Base-by-base conservation (phyloP, 2,797 vertebrate genomes). In the Moxostoma hubbsi region DNA sequence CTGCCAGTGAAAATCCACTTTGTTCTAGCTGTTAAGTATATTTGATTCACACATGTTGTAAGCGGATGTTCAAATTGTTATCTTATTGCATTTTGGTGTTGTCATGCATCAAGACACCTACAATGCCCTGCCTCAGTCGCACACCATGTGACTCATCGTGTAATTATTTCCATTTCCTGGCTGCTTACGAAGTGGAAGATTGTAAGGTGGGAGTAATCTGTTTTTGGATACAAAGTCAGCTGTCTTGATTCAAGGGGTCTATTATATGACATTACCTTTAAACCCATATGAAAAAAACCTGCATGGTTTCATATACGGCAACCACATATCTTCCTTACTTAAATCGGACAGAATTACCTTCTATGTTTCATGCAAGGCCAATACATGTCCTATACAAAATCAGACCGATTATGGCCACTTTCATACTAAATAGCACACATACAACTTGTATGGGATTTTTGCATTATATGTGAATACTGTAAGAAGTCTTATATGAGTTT, bases 91-190 rank as follows among this genome's bases (percentile, higher is more conserved):
- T 50, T 4, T 11, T 36, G 54, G 50, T 67, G 45, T 24, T 67
- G 64, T 49, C 16, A 75, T 47, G 11, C 12, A 74, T 6, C 61
- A 10, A 43, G 8, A 54, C 58, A 53, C 11, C 54, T 47, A 5
- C 49, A 15, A 10, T 50, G 7, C 18, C 45, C 9, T 36, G 15
- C 15, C 9, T 68, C 59, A 16, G 12, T 77, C 69, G 57, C 58
- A 69, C 46, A 71, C 18, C 16, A 16, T 11, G 13, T 77, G 36
- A 50, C 69, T 66, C 50, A 7, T 15, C 9, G 54, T 11, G 16
- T 50, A 55, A 43, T 51, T 67, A 65, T 81, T 87, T 86, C 85
- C 85, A 87, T 58, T 86, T 87, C 86, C 86, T 87, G 81, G 8
- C 51, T 36, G 53, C 50, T 63, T 53, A 9, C 7, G 55, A 69